Evolutionary conservation across 53 echinoderm and acorn worm species (phyloP).

Genomic region (Mesocentrotus franciscanus): DNA sequence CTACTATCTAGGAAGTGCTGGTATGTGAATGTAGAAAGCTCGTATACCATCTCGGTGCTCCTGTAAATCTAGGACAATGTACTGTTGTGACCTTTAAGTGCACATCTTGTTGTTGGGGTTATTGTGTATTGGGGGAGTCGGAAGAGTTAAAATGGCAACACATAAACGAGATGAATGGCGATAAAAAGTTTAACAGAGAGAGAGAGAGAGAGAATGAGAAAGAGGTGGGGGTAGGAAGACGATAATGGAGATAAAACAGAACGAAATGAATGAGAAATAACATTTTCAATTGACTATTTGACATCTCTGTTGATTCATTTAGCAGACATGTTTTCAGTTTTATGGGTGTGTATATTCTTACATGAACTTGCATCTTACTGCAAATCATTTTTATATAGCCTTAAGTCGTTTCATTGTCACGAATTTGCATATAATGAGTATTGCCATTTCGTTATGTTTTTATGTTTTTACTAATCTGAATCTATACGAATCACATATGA

Average conservation of each 20-base stretch:
- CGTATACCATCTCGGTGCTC: not conserved
- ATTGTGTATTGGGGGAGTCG: not conserved
- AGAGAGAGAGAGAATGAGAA: not conserved
- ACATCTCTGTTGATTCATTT: too few relatives aligned
- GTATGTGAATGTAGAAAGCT: not conserved
- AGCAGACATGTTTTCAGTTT: too few relatives aligned
- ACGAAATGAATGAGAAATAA: not conserved
- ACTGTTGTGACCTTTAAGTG: constrained; percentile 31
- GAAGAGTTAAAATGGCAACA: not conserved
- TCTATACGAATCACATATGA: too few relatives aligned
- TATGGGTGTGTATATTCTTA: too few relatives aligned
- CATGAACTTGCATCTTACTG: too few relatives aligned
- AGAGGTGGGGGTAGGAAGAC: not conserved
- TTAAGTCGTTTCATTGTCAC: too few relatives aligned
- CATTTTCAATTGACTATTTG: too few relatives aligned
- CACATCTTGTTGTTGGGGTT: not conserved
- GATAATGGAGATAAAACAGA: not conserved
- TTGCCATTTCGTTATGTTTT: too few relatives aligned
- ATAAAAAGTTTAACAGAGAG: not conserved
- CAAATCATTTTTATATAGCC: too few relatives aligned
- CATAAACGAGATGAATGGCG: not conserved
- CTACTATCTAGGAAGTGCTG: not conserved
- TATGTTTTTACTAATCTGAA: too few relatives aligned
- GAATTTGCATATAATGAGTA: too few relatives aligned
- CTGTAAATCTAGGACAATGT: constrained; percentile 28